Evolutionary conservation across 2,888 invertebrate genomes (phyloP), one percentile per base, ranked within the genome.

Genomic region (Minunthozetes semirufus): DNA sequence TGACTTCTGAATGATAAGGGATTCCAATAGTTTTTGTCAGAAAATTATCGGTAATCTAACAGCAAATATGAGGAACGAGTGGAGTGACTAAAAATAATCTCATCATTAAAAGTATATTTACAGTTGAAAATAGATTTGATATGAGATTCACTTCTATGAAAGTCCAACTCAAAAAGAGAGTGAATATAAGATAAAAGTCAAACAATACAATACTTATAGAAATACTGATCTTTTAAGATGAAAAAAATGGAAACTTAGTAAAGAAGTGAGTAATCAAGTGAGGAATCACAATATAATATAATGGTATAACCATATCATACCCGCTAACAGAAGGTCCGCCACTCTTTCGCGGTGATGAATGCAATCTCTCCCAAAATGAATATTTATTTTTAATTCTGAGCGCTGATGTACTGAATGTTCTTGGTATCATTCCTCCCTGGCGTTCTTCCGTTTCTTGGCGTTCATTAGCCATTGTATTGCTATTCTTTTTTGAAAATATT

Each of bases 371-470:
- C 92, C 92, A 92, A 83, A 92, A 93, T 68, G 89, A 87, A 77
- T 89, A 88, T 80, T 91, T 86, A 82, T 89, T 88, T 81, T 90
- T 89, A 81, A 90, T 89, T 80, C 91, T 86, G 72, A 93, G 87
- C 53, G 90, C 91, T 80, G 90, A 90, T 77, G 92, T 91, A 82
- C 90, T 90, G 78, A 89, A 86, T 15, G 90, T 90, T 77, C 90
- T 78, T 46, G 81, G 81, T 17, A 82, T 77, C 61, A 27, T 72
- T 29, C 48, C 74, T 38, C 73, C 66, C 17, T 33, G 33, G 33
- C 46, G 15, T 48, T n/a, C 53, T 48, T 38, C 42, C 17, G 33
- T 6, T 33, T 53, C 61, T 17, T 42, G 61, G 42, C 63, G 22
- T n/a, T 66, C 66, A 59, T 29, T 59, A 9, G 38, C 33, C 66